Conservation (phyloP, 2,797 vertebrate genomes). For the Macropus fuliginosus region DNA sequence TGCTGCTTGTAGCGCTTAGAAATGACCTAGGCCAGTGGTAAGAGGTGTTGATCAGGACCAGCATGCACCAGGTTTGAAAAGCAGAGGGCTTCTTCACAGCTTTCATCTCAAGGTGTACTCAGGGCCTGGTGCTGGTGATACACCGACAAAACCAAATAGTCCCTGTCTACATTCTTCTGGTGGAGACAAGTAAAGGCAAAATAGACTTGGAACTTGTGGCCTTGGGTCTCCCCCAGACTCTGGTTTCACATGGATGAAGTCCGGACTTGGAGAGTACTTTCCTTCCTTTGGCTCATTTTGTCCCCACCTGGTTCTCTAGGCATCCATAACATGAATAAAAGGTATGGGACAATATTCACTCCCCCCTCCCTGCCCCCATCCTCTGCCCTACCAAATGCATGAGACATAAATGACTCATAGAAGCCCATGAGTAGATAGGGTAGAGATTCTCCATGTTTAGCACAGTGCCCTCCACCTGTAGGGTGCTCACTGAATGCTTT, state of each 20-base stretch:
- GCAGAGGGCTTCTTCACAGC: background rate
- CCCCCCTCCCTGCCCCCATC: too few species aligned
- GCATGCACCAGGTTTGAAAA: background rate
- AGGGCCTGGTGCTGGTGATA: background rate
- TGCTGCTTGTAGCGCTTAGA: too few species aligned
- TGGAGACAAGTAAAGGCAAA: background rate
- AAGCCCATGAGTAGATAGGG: background rate
- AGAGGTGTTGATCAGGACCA: background rate
- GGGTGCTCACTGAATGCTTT: background rate
- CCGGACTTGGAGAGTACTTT: background rate
- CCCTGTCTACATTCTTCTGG: background rate
- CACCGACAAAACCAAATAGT: background rate
- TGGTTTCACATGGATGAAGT: background rate
- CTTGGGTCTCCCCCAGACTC: background rate
- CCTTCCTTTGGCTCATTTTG: background rate
- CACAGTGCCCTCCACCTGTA: background rate
- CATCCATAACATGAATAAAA: background rate
- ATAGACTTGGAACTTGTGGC: background rate
- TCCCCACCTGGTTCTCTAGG: background rate
- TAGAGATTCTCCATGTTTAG: background rate
- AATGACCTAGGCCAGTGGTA: background rate
- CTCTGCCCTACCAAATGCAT: too few species aligned
- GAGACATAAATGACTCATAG: too few species aligned
- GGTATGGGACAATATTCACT: background rate
- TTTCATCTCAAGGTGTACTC: background rate